phyloP scores from a whole-genome alignment of 2,888 invertebrate species.

The Clunio marinus region DNA sequence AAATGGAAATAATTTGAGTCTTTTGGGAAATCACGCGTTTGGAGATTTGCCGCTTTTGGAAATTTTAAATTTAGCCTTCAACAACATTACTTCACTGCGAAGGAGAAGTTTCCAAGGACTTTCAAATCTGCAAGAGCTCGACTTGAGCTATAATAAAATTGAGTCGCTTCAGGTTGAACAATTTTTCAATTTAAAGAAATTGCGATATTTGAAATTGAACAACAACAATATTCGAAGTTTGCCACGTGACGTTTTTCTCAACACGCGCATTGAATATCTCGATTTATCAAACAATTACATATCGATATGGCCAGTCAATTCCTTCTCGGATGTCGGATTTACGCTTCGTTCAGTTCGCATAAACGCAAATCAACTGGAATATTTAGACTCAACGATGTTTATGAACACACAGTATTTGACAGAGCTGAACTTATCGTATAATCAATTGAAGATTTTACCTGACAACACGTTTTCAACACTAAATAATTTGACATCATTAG shows the following conservation, averaged over 20 bases:
- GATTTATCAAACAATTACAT: conserved; percentile 76
- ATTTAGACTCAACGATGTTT: conserved; percentile 82
- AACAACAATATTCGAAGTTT: conserved; percentile 69
- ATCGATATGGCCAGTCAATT: conserved; percentile 71
- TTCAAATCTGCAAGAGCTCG: conserved; percentile 69
- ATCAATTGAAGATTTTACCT: conserved; percentile 77
- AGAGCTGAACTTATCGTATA: conserved; percentile 71
- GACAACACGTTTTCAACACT: conserved; percentile 85
- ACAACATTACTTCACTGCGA: conserved; percentile 66
- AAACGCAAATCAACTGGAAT: conserved; percentile 75
- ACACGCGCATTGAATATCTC: conserved; percentile 73
- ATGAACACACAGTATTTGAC: conserved; percentile 75
- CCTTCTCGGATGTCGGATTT: conserved; percentile 72
- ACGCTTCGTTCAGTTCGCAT: conserved; percentile 74
- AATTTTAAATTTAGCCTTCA: conserved; percentile 68
- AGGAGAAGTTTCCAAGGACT: conserved; percentile 74
- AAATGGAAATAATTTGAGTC: conserved; percentile 67
- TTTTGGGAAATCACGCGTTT: conserved; percentile 70
- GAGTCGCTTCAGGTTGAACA: conserved; percentile 74
- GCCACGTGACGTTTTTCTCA: conserved; percentile 73
- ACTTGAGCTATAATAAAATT: conserved; percentile 71
- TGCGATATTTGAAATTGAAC: conserved; percentile 68
- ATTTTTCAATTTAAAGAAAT: conserved; percentile 69
- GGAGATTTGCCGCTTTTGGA: conserved; percentile 66
- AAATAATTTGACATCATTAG: conserved; percentile 70